These are phyloP conservation scores for Gasterosteus aculeatus DNA, from an alignment of 2,113 vertebrate genomes.

Conservation along the genomic window DNA sequence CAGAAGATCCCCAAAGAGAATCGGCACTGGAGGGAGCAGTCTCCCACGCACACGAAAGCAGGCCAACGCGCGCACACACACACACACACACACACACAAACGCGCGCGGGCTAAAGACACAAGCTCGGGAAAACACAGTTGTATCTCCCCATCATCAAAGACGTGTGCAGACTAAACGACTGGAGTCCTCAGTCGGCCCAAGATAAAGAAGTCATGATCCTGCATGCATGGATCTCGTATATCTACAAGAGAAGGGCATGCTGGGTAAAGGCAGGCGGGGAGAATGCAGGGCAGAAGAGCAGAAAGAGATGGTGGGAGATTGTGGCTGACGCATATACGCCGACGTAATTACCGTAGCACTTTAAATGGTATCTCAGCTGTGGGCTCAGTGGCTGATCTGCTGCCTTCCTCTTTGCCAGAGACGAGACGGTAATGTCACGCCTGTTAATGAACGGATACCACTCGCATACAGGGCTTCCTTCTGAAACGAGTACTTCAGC, in stretches of 20 bases:
- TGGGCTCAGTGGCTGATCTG: slow-evolving; percentile 57
- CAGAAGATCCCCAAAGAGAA: slow-evolving; percentile 51
- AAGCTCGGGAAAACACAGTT: not conserved
- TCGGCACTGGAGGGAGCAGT: not conserved
- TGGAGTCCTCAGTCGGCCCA: not conserved
- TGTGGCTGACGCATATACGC: not conserved
- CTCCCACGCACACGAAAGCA: slow-evolving; percentile 12
- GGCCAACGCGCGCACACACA: not conserved
- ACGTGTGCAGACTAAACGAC: slow-evolving; percentile 10
- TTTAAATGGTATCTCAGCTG: slow-evolving; percentile 48
- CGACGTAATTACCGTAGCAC: slow-evolving; percentile 42
- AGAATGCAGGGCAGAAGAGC: slow-evolving; percentile 4
- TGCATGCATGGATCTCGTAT: slow-evolving; percentile 16
- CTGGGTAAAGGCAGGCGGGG: not conserved
- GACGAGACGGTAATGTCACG: slow-evolving; percentile 38
- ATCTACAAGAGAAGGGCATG: not conserved
- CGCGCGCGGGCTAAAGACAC: not conserved
- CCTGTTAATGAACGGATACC: slow-evolving; percentile 37
- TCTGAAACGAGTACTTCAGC: slow-evolving; percentile 16
- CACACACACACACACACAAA: not conserved
- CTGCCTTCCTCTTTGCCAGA: slow-evolving; percentile 46
- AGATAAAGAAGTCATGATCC: slow-evolving; percentile 22
- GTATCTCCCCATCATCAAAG: slow-evolving; percentile 27
- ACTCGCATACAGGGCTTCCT: not conserved
- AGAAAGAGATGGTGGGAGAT: not conserved